Conservation (phyloP, 2,113 vertebrate genomes). For the Myotis yumanensis region DNA sequence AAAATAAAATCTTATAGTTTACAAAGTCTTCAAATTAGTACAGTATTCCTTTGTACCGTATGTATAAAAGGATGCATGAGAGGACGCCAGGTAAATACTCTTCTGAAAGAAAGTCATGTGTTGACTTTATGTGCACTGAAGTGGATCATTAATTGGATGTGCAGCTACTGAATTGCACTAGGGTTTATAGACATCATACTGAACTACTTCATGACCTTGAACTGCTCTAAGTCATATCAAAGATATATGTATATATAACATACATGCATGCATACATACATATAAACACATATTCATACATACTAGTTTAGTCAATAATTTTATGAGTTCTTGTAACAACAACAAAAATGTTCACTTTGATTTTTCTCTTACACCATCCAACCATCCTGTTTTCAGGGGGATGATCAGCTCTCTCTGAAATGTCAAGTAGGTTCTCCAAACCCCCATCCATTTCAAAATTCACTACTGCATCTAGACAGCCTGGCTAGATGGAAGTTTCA, state of each 20-base stretch:
- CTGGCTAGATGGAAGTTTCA: background rate
- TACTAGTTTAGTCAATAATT: background rate
- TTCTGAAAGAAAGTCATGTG: background rate
- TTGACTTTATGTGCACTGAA: background rate
- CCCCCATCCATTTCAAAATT: background rate
- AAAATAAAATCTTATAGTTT: background rate
- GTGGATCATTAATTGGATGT: background rate
- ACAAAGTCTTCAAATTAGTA: background rate
- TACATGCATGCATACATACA: background rate
- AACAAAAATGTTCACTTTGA: background rate
- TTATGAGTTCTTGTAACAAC: background rate
- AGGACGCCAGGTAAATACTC: background rate
- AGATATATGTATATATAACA: background rate
- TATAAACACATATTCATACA: background rate
- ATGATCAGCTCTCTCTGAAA: background rate
- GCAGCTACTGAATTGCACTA: background rate
- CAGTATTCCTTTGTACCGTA: background rate
- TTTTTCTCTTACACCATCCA: background rate
- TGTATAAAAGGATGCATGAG: background rate
- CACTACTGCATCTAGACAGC: background rate
- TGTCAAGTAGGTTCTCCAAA: background rate
- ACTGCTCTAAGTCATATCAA: background rate
- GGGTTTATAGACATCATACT: background rate
- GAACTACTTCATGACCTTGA: background rate
- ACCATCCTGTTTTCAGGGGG: background rate